Base-by-base conservation (phyloP, 2,113 vertebrate genomes). In the Etia nguti region DNA sequence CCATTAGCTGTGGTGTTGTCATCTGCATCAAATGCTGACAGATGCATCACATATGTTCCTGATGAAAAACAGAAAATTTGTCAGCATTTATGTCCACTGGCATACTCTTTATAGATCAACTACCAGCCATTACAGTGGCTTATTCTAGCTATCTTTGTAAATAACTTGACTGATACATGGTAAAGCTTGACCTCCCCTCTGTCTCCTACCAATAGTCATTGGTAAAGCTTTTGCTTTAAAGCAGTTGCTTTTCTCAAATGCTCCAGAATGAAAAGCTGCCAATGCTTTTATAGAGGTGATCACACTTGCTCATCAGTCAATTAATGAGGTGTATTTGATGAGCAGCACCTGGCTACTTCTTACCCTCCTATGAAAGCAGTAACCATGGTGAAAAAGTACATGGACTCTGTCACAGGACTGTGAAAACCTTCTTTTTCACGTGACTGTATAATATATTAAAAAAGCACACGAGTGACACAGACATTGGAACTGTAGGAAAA, bases 21-120 rank as follows among this genome's bases (percentile, higher is more conserved):
- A 5, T 99, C 98, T 0, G 98, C 98, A 5, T 99, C 98, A 0
- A 97, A 98, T 1, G 98, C 98, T 0, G 98, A 97, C 90, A 99
- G 95, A 0, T 98, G 98, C 98, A 99, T 99, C 92, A 99, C 98
- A 1, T 98, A 98, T 6, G 98, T 98, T 77, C 98, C 98, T 99
- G 75, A 46, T 12, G n/a, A 86, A 50, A 24, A 70, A 26, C 88
- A 50, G 20, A 29, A 65, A 1, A 77, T 85, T 22, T 83, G 31
- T 87, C 18, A 90, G n/a, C 12, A 34, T 22, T 41, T 36, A 7
- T 2, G 2, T 73, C 24, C 9, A 48, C 10, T 6, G 7, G 11
- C 12, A 70, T 29, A 50, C 24, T 11, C 24, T 50, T 77, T 50
- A 11, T 77, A 50, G 46, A 11, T 50, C 18, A 77, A 20, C 26